phyloP scores from a whole-genome alignment of 2,113 vertebrate genomes.

The Colistium nudipinnis region DNA sequence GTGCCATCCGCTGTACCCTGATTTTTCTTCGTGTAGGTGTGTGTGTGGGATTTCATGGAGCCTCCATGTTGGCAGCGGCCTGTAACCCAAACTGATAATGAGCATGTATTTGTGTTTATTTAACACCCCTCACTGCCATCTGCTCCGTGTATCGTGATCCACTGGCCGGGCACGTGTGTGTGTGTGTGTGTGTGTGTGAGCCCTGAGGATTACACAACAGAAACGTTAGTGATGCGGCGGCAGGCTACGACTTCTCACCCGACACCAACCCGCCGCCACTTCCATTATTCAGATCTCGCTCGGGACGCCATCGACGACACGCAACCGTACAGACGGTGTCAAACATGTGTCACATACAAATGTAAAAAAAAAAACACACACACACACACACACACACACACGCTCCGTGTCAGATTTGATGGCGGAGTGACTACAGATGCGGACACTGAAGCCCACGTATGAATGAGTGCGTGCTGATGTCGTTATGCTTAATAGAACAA shows the following conservation, averaged over 20 bases:
- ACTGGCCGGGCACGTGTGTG: slow-evolving; percentile 50
- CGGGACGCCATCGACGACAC: slow-evolving; percentile 1
- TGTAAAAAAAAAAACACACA: slow-evolving; percentile 6
- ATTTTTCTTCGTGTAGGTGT: too few relatives aligned
- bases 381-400: too few relatives aligned
- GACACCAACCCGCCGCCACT: slow-evolving; percentile 37
- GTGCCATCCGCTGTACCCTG: not conserved
- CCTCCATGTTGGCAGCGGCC: slow-evolving; percentile 62
- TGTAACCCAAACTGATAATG: slow-evolving; percentile 73
- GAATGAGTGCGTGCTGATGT: slow-evolving; percentile 5
- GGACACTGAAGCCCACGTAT: not conserved
- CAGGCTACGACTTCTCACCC: slow-evolving; percentile 43
- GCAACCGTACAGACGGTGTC: slow-evolving; percentile 30
- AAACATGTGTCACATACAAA: slow-evolving; percentile 45
- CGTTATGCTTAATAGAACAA: slow-evolving; percentile 26
- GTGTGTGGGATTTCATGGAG: slow-evolving; percentile 40
- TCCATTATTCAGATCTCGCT: slow-evolving; percentile 69
- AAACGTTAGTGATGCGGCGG: slow-evolving; percentile 31
- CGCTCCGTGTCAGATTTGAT: not conserved
- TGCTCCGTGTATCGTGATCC: slow-evolving; percentile 76
- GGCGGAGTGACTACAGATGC: not conserved
- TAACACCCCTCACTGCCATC: slow-evolving; percentile 76
- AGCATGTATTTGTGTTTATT: slow-evolving; percentile 75
- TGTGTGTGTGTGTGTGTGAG: slow-evolving; percentile 20
- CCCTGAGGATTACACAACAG: slow-evolving; percentile 74